phyloP scores from a whole-genome alignment of 2,113 vertebrate genomes.

The Orthochromis indermauri region DNA sequence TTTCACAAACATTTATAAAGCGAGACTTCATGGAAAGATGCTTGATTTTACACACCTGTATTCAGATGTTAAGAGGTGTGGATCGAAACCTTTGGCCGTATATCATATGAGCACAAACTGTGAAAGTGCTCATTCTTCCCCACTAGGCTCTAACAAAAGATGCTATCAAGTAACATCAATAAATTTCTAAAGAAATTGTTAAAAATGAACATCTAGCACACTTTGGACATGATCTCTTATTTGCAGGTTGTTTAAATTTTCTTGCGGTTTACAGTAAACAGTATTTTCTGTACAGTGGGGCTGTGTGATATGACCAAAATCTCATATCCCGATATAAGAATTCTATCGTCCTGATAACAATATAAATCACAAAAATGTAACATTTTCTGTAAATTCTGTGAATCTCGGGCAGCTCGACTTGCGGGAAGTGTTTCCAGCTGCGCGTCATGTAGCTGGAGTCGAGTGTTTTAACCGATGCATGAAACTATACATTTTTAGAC shows the following conservation, averaged over 20 bases:
- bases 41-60: not conserved
- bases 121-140: not conserved
- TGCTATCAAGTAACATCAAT: not conserved
- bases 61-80: not conserved
- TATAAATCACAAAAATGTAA: not conserved
- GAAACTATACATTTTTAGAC: accelerated
- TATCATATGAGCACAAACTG: not conserved
- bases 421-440: not conserved
- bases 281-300: not conserved
- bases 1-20: not conserved
- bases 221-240: not conserved
- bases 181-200: not conserved
- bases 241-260: not conserved
- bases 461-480: not conserved
- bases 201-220: not conserved
- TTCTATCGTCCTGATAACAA: not conserved
- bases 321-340: not conserved
- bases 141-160: not conserved
- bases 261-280: not conserved
- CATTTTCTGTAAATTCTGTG: not conserved
- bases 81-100: not conserved
- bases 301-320: not conserved
- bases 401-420: not conserved
- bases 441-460: not conserved
- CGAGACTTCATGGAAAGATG: not conserved